Evolutionary conservation across 2,797 vertebrate species (phyloP), one percentile per base, ranked within the genome.

Genomic region (Pantherophis vulpinus): DNA sequence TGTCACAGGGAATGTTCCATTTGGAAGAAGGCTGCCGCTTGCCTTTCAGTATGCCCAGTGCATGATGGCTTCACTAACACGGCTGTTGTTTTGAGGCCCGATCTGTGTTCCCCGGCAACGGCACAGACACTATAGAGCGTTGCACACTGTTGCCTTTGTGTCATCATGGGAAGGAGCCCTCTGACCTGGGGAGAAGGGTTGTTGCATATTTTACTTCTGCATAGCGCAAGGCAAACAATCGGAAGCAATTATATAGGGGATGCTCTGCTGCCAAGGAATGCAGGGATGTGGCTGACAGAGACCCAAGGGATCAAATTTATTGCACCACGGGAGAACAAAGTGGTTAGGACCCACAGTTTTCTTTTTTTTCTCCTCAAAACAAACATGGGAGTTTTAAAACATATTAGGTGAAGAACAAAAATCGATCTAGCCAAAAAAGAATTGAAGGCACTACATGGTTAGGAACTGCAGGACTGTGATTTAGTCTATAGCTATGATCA

Each of bases 301-400:
- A 13, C 93, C 42, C 54, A 55, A 55, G 60, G 94, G 88, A 93
- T 94, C 63, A 94, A 93, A 58, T 93, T 91, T 94, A 96, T 95
- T 95, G 96, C 93, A 97, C 88, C 92, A 96, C 92, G 94, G 91
- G 95, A 95, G 94, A 92, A 95, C 92, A 95, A 10, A 63, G 74
- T 55, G 95, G 92, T 91, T 93, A 88, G 5, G 58, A 93, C 94
- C 96, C 5, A 74, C 90, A 94, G 16, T 0, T 0, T 54, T 56
- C n/a, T 56, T 9, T 37, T n/a, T 60, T 32, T 1, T 25, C 63
- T 56, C 51, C 63, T 29, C 29, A 87, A 29, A 16, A n/a, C 3
- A 87, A 87, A 29, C 12, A 51, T 51, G 47, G 25, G 54, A 11
- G 29, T 32, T 56, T 74, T n/a, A 56, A 29, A 56, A 47, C 16